These are phyloP conservation scores for Rhagoletis zephyria DNA, from an alignment of 1,140 invertebrate species.

Conservation along the genomic window DNA sequence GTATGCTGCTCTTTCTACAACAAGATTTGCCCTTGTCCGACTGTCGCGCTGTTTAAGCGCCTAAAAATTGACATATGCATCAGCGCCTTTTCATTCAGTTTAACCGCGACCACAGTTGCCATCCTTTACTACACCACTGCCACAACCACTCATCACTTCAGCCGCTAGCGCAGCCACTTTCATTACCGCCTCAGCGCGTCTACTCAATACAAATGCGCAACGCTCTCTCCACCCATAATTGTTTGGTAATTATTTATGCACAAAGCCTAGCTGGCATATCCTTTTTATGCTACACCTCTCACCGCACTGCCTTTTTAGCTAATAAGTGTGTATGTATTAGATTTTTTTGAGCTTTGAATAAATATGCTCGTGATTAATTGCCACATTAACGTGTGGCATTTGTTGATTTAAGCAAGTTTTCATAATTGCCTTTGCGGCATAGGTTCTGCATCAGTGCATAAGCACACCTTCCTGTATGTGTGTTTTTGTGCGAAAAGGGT, in stretches of 20 bases:
- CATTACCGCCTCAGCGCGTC: neutral
- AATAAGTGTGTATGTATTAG: neutral
- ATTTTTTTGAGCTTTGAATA: constrained; percentile 1
- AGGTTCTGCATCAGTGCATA: neutral
- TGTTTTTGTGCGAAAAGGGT: neutral
- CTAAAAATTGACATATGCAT: constrained; percentile 25
- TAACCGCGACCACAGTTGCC: neutral
- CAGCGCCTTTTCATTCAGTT: constrained; percentile 14
- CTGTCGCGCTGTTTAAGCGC: neutral
- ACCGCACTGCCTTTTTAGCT: neutral
- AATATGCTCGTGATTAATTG: constrained; percentile 52
- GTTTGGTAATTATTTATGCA: constrained; percentile 48
- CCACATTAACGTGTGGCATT: constrained; percentile 51
- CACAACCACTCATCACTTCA: constrained; percentile 8
- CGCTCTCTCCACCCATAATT: neutral
- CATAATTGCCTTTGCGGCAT: constrained; percentile 15
- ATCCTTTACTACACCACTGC: neutral
- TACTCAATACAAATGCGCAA: neutral
- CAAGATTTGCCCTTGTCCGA: neutral
- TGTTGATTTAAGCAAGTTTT: constrained; percentile 45
- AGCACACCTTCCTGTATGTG: neutral
- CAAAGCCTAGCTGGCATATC: constrained; percentile 24
- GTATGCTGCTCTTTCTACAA: neutral
- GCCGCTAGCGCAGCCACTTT: neutral
- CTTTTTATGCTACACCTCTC: neutral